These are phyloP conservation scores for Notarius quadriscutis DNA, from an alignment of 2,113 vertebrate species.

Conservation along the genomic window DNA sequence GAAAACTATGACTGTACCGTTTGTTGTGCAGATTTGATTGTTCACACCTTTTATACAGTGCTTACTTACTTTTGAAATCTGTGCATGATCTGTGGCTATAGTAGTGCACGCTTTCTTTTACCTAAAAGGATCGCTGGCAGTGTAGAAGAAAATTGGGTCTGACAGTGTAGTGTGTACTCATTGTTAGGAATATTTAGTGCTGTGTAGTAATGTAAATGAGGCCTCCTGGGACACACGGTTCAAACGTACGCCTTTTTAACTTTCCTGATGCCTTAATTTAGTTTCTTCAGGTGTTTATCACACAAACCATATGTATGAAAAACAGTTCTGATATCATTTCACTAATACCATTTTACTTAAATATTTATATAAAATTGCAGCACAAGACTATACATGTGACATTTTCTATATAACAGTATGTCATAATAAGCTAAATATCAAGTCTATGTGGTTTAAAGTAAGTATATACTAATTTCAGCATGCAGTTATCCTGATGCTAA, in stretches of 20 bases:
- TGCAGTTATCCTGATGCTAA: background rate
- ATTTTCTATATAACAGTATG: background rate
- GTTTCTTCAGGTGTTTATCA: background rate
- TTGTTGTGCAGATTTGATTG: constrained; percentile 65
- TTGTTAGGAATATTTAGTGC: background rate
- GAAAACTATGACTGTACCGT: constrained; percentile 42
- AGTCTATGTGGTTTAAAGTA: background rate
- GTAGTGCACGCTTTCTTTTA: background rate
- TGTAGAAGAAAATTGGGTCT: background rate
- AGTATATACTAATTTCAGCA: background rate
- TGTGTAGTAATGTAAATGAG: background rate
- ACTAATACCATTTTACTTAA: background rate
- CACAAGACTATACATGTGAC: background rate
- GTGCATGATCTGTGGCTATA: background rate
- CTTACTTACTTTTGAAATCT: constrained; percentile 14
- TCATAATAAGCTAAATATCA: background rate
- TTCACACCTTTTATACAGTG: constrained; percentile 62
- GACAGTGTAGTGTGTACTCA: background rate
- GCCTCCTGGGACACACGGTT: background rate
- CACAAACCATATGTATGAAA: background rate
- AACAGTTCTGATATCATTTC: background rate
- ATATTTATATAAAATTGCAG: background rate
- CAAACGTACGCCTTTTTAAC: background rate
- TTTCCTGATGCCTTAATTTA: background rate
- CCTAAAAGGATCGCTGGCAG: background rate